phyloP scores from a whole-genome alignment of 2,888 invertebrate genomes.

The Drosophila bunnanda region DNA sequence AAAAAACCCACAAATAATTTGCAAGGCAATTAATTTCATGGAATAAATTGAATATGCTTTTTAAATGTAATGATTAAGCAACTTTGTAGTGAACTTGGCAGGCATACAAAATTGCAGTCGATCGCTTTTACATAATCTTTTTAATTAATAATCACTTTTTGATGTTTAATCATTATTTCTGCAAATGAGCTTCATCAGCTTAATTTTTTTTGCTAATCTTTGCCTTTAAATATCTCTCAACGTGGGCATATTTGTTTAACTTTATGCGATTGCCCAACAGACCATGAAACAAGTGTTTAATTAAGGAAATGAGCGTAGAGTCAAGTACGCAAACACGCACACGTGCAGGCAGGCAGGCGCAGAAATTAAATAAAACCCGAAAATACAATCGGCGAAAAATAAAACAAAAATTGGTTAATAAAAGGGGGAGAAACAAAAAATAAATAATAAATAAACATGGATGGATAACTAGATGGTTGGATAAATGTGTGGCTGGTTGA shows the following conservation, averaged over 20 bases:
- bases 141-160: slow-evolving; percentile 26
- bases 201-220: slow-evolving; percentile 38
- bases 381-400: slow-evolving; percentile 45
- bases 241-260: slow-evolving; percentile 34
- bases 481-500: slow-evolving; percentile 27
- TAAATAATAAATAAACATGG: slow-evolving; percentile 31
- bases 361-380: slow-evolving; percentile 56
- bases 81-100: slow-evolving; percentile 23
- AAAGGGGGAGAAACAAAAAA: slow-evolving; percentile 20
- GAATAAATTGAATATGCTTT: slow-evolving; percentile 4
- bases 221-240: slow-evolving; percentile 15
- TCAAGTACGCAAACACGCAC: slow-evolving; percentile 56
- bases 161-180: slow-evolving; percentile 36
- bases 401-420: slow-evolving; percentile 56
- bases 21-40: neutral
- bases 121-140: slow-evolving; percentile 40
- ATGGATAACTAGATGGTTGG: slow-evolving; percentile 15
- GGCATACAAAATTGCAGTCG: slow-evolving; percentile 25
- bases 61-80: slow-evolving; percentile 36
- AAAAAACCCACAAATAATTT: neutral
- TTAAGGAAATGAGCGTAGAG: slow-evolving; percentile 73
- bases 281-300: slow-evolving; percentile 80
- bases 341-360: slow-evolving; percentile 35
- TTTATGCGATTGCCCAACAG: slow-evolving; percentile 59
- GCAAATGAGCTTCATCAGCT: slow-evolving; percentile 38